phyloP scores from a whole-genome alignment of 2,797 vertebrate genomes.

The Chiloscyllium punctatum region DNA sequence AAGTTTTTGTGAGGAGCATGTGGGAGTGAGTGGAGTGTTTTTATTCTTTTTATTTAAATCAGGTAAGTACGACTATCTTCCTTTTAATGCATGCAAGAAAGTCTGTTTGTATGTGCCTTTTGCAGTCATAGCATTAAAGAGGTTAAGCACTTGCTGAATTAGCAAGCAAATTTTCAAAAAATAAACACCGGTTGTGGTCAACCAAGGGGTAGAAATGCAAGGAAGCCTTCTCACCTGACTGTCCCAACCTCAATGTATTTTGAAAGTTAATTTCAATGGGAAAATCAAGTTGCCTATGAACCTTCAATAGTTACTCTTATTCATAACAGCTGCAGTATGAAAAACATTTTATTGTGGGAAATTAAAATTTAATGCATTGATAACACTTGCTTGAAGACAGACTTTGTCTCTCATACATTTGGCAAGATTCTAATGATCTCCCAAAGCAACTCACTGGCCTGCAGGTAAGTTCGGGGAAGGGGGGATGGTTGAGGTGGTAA shows the following conservation, averaged over 20 bases:
- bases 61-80: too few species aligned
- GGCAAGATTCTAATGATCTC: background rate
- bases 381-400: background rate
- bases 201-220: too few species aligned
- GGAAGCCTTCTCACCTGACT: too few species aligned
- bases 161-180: too few species aligned
- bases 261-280: background rate
- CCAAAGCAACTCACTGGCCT: background rate
- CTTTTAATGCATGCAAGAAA: too few species aligned
- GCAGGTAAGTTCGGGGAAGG: background rate
- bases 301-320: background rate
- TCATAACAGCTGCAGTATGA: background rate
- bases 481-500: background rate
- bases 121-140: too few species aligned
- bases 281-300: background rate
- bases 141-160: too few species aligned
- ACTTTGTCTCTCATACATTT: background rate
- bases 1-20: too few species aligned
- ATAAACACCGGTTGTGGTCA: too few species aligned
- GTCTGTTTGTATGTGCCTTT: too few species aligned
- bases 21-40: too few species aligned
- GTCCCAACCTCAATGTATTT: background rate
- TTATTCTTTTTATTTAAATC: too few species aligned
- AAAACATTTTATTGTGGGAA: background rate
- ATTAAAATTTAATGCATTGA: background rate